These are phyloP conservation scores for Okamejei kenojei DNA, from an alignment of 2,797 vertebrate species.

Conservation along the genomic window DNA sequence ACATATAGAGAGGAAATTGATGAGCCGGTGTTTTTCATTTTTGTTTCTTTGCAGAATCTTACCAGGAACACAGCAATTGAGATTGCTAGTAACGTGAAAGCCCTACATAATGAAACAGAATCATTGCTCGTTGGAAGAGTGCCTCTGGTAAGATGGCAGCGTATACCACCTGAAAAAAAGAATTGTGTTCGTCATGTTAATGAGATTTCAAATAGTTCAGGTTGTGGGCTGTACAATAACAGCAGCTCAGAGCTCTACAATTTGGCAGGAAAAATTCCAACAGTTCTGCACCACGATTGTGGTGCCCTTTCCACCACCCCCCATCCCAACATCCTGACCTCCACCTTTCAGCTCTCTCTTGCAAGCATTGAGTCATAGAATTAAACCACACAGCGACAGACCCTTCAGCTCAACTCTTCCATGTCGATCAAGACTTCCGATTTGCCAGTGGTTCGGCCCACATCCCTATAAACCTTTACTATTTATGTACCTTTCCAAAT, in stretches of 20 bases:
- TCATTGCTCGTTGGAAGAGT: constrained; percentile 82
- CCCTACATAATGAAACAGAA: constrained; percentile 90
- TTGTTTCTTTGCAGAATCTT: constrained; percentile 66
- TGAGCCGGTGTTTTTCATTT: background rate
- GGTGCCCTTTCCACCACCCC: background rate
- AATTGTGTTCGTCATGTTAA: background rate
- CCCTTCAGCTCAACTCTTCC: no score
- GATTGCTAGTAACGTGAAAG: constrained; percentile 87
- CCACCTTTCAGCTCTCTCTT: background rate
- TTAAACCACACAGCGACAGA: no score
- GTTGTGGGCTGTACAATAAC: background rate
- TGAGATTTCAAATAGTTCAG: background rate
- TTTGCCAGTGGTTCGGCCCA: no score
- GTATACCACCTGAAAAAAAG: background rate
- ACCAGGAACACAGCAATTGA: constrained; percentile 89
- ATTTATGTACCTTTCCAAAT: no score
- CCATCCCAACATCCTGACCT: background rate
- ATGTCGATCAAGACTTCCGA: no score
- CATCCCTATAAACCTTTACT: no score
- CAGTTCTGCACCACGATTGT: background rate
- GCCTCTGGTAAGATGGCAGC: constrained; percentile 73
- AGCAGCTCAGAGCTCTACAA: no score
- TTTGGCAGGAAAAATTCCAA: background rate
- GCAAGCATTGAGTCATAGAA: background rate
- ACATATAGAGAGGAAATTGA: background rate